A percentile compares a stretch with the other conserved stretches of the same genome.
Conservation (phyloP, 2,888 invertebrate genomes). For the Homarus gammarus region DNA sequence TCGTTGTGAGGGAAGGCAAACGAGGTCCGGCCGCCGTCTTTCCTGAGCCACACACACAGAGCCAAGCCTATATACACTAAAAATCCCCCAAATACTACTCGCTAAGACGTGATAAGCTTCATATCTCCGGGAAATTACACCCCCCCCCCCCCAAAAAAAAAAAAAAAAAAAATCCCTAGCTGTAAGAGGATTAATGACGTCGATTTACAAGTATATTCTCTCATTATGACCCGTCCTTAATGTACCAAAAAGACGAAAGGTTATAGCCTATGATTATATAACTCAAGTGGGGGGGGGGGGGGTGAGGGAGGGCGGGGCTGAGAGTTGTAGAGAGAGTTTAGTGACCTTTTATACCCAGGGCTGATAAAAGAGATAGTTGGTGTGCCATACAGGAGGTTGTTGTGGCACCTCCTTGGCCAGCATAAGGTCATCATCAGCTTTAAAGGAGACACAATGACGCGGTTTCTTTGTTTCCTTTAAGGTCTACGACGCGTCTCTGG, state of each 20-base stretch:
- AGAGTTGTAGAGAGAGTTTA: constrained; percentile 9
- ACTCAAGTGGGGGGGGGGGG: no score
- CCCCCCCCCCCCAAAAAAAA: no score
- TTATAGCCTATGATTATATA: constrained; percentile 11
- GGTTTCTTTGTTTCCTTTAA: constrained; percentile 38
- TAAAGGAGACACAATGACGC: constrained; percentile 37
- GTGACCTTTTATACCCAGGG: constrained; percentile 29
- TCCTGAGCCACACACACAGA: no score
- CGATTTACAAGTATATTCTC: no score
- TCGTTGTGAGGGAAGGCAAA: not conserved
- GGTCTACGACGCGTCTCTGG: not conserved
- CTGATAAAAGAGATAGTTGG: constrained; percentile 12
- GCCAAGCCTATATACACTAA: no score
- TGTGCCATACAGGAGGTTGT: not conserved
- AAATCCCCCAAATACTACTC: no score
- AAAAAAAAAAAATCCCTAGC: no score
- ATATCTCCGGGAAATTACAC: no score
- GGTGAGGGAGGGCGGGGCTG: not conserved
- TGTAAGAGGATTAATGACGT: no score
- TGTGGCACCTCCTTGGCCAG: not conserved
- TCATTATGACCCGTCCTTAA: not conserved
- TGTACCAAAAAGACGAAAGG: not conserved
- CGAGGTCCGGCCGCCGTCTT: no score
- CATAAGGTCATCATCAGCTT: constrained; percentile 36
- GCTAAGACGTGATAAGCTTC: no score